phyloP scores from a whole-genome alignment of 2,113 vertebrate genomes.

The Macaca mulatta region DNA sequence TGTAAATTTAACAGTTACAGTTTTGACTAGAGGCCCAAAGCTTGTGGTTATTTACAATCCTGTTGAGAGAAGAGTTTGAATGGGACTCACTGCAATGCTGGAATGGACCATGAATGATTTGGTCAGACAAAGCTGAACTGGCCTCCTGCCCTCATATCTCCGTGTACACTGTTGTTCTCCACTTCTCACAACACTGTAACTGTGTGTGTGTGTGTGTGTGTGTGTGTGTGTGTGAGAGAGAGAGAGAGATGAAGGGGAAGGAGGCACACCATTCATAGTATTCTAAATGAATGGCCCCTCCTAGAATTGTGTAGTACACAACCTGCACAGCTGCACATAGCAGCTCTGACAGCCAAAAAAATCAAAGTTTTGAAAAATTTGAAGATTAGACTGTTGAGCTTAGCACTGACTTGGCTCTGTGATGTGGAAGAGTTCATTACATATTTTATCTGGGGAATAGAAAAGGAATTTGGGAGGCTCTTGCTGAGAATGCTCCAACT shows the following conservation, averaged over 20 bases:
- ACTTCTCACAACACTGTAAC: not conserved
- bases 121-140: not conserved
- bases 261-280: not conserved
- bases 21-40: not conserved
- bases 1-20: not conserved
- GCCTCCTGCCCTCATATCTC: not conserved
- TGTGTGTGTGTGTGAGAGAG: not conserved
- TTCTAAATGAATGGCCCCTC: not conserved
- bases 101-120: not conserved
- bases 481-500: not conserved
- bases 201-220: not conserved
- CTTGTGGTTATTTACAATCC: not conserved
- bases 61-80: constrained; percentile 28
- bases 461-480: constrained; percentile 25
- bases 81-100: not conserved
- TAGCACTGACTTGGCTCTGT: not conserved
- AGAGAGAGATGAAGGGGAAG: not conserved
- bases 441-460: not conserved
- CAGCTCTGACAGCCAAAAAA: not conserved
- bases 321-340: not conserved
- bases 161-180: not conserved
- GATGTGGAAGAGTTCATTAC: not conserved
- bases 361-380: not conserved
- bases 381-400: not conserved
- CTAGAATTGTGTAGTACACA: not conserved